A percentile compares a stretch with the other conserved stretches of the same genome.
phyloP scores from a whole-genome alignment of 2,888 invertebrate species.

The Dicyrtoma fusca region DNA sequence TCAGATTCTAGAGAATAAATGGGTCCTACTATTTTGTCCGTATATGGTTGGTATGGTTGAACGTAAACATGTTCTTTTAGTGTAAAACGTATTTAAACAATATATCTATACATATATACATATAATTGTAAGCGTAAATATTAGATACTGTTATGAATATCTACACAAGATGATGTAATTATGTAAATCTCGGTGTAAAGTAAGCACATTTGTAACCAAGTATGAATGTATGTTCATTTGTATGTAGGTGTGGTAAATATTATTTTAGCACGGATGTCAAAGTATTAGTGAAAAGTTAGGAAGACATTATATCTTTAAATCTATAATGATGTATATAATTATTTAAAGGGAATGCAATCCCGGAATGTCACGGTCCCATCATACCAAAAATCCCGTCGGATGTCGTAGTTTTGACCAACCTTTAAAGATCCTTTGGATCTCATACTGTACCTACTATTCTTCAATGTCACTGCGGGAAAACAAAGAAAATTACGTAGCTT shows the following conservation, averaged over 20 bases:
- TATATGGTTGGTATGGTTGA: conserved; percentile 17
- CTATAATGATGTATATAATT: background rate
- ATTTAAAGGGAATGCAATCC: conserved; percentile 26
- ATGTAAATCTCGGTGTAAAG: conserved; percentile 8
- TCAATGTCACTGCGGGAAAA: too few relatives aligned
- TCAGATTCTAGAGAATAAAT: too few relatives aligned
- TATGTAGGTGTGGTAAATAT: conserved; percentile 12
- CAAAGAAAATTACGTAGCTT: too few relatives aligned
- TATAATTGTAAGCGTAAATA: background rate
- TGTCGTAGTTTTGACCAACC: too few relatives aligned
- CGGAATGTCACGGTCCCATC: background rate
- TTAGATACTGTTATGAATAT: conserved; percentile 1
- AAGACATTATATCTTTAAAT: background rate
- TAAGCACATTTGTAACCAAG: conserved; percentile 9
- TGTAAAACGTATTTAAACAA: conserved; percentile 13
- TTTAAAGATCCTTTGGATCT: too few relatives aligned
- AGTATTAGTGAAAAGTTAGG: background rate
- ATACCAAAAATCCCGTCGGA: too few relatives aligned
- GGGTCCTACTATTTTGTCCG: conserved; percentile 15
- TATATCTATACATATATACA: background rate
- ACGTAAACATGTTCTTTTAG: conserved; percentile 13
- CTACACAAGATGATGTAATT: too few relatives aligned
- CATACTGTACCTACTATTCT: too few relatives aligned
- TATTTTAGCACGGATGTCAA: conserved; percentile 10
- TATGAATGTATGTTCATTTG: conserved; percentile 3